Percentiles rank a stretch among this genome's conserved stretches.
phyloP scores from a whole-genome alignment of 2,888 invertebrate genomes.

The Brenthis daphne region DNA sequence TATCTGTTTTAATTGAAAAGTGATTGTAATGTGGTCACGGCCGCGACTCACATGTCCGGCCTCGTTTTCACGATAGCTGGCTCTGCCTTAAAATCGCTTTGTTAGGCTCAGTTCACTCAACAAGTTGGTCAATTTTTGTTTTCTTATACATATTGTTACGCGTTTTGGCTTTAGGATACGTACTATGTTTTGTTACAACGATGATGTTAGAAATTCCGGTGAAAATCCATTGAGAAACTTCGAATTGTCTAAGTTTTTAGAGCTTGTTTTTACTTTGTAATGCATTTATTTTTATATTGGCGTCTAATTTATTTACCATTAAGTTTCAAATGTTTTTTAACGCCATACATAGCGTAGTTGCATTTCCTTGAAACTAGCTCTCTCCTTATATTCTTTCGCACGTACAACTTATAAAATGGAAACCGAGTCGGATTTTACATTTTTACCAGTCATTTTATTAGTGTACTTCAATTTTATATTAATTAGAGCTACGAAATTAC shows the following conservation, averaged over 20 bases:
- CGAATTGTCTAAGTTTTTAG: too few species aligned
- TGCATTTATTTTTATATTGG: conserved; percentile 42
- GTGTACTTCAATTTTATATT: too few species aligned
- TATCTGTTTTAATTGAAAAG: conserved; percentile 80
- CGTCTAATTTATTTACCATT: conserved; percentile 22
- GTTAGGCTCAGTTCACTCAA: conserved; percentile 51
- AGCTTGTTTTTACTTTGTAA: too few species aligned
- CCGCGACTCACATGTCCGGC: conserved; percentile 80
- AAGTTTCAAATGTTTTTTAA: not conserved
- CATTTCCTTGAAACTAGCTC: conserved; percentile 30
- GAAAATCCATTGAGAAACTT: too few species aligned
- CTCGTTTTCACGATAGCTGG: conserved; percentile 74
- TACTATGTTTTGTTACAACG: not conserved
- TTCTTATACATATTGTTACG: too few species aligned
- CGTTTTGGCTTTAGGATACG: not conserved
- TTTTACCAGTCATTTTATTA: not conserved
- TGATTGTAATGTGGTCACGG: conserved; percentile 81
- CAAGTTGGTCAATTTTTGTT: conserved; percentile 51
- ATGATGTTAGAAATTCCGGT: too few species aligned
- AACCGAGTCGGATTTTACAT: not conserved
- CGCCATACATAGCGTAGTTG: conserved; percentile 15
- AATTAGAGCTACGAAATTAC: too few species aligned
- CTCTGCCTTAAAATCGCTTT: conserved; percentile 64
- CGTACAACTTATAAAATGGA: conserved; percentile 17
- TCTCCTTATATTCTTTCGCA: conserved; percentile 26